phyloP scores from a whole-genome alignment of 2,797 vertebrate genomes.

The Chanos chanos region DNA sequence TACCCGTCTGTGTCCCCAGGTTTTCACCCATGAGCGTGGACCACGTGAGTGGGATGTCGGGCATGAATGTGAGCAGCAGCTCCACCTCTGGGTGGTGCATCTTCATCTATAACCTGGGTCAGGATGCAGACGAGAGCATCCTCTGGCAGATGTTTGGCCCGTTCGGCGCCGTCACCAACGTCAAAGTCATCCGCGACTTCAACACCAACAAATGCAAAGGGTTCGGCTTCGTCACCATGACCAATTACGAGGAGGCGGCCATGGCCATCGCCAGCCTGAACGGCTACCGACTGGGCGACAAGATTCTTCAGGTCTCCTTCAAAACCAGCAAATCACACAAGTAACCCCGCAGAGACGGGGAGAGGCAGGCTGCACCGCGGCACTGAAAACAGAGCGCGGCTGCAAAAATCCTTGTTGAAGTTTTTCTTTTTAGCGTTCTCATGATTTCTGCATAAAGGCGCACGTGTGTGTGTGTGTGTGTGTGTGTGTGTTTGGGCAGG shows the following conservation, averaged over 20 bases:
- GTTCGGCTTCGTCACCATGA: conserved; percentile 98
- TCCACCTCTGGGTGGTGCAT: conserved; percentile 94
- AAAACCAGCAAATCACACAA: conserved; percentile 98
- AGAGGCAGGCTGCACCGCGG: no score
- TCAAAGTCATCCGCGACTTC: conserved; percentile 98
- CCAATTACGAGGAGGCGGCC: conserved; percentile 97
- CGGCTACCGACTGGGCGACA: conserved; percentile 95
- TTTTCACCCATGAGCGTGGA: conserved; percentile 91
- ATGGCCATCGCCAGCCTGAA: conserved; percentile 98
- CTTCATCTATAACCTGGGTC: conserved; percentile 97
- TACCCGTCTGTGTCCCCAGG: conserved; percentile 52
- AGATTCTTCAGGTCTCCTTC: conserved; percentile 97
- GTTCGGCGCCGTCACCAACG: conserved; percentile 93
- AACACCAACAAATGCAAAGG: conserved; percentile 99
- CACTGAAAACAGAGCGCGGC: no score
- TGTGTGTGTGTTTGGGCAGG: no score
- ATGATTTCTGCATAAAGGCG: no score
- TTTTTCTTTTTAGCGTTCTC: no score
- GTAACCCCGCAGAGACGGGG: conserved; percentile 53
- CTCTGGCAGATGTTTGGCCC: conserved; percentile 99
- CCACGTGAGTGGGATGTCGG: conserved; percentile 87
- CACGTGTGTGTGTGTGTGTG: no score
- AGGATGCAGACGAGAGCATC: conserved; percentile 93
- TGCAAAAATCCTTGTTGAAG: no score
- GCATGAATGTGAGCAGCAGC: conserved; percentile 81